Base-by-base conservation (phyloP, 2,888 invertebrate genomes). In the Coelopa pilipes region DNA sequence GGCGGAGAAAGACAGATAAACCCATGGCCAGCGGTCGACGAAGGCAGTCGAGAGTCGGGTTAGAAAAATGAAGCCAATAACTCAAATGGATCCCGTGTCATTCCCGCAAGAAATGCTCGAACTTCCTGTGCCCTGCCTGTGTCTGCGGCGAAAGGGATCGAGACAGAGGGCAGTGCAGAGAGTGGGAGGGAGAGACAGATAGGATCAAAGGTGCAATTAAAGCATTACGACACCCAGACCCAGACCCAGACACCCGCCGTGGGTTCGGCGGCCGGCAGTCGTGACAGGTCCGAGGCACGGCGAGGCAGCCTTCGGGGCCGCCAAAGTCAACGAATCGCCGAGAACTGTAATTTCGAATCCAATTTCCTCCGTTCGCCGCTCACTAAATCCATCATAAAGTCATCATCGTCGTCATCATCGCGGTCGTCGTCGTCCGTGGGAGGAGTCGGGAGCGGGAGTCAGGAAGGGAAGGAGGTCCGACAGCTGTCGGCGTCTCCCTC, bases 61-160 rank as follows among this genome's bases (percentile, higher is more conserved):
- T 21, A 50, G 24, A 70, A 71, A 71, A 55, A 71, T 71, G 63
- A 65, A 13, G 55, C 46, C 45, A 53, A 71, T 71, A 45, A 45
- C 13, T 63, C 55, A 71, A 71, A 71, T 65, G 45, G 65, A 65
- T 71, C 46, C 7, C 34, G 34, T 65, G 63, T 71, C 21, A 19
- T 21, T n/a, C 46, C 21, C n/a, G 21, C 9, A 12, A 60, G 60
- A 60, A 17, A 24, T 57, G 70, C 19, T 21, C 4, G 60, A 46
- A 60, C 49, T 70, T 70, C 70, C 70, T 70, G 70, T 70, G 34
- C 60, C 47, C 45, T 68, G n/a, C n/a, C n/a, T n/a, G n/a, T n/a
- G 67, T 15, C 21, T 21, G 49, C 15, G 34, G 50, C 17, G 24
- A 12, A 0, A 34, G 34, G 7, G 34, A 34, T 2, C 7, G 34